Evolutionary conservation across 2,797 vertebrate species (phyloP).

Genomic region (Yasuhikotakia modesta): DNA sequence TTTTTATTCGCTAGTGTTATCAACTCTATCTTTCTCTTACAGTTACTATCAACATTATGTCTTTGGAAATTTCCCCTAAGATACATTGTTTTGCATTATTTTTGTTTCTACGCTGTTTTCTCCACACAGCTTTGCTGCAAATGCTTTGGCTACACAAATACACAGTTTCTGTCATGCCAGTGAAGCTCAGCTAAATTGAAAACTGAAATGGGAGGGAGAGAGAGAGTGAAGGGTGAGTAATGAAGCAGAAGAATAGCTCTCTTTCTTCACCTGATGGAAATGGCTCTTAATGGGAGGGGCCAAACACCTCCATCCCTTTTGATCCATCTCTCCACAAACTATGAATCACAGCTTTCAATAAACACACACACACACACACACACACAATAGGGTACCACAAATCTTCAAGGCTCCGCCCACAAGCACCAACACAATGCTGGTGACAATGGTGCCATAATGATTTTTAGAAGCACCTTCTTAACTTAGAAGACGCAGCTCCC

Average conservation of each 20-base stretch:
- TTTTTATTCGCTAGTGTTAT: background rate
- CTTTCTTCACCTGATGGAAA: slow-evolving; percentile 15
- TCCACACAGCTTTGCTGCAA: background rate
- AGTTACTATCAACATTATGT: background rate
- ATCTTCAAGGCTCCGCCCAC: background rate
- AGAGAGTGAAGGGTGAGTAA: slow-evolving; percentile 18
- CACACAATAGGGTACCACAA: background rate
- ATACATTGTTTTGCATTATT: background rate
- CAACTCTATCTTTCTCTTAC: background rate
- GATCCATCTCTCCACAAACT: slow-evolving; percentile 15
- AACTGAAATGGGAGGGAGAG: slow-evolving; percentile 2
- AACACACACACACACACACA: background rate
- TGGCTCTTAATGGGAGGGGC: slow-evolving; percentile 27
- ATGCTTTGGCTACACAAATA: background rate
- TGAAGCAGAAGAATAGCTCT: slow-evolving; percentile 33
- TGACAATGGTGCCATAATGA: background rate
- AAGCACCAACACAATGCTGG: background rate
- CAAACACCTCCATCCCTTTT: slow-evolving; percentile 3
- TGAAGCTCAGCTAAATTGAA: background rate
- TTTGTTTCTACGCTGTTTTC: background rate
- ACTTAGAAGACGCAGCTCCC: background rate
- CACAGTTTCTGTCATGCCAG: background rate
- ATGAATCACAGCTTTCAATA: background rate
- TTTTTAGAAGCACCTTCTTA: background rate
- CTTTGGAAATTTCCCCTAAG: background rate